These are phyloP conservation scores for Pachliopta kotzebuea DNA, from an alignment of 2,888 invertebrate genomes.

Conservation along the genomic window DNA sequence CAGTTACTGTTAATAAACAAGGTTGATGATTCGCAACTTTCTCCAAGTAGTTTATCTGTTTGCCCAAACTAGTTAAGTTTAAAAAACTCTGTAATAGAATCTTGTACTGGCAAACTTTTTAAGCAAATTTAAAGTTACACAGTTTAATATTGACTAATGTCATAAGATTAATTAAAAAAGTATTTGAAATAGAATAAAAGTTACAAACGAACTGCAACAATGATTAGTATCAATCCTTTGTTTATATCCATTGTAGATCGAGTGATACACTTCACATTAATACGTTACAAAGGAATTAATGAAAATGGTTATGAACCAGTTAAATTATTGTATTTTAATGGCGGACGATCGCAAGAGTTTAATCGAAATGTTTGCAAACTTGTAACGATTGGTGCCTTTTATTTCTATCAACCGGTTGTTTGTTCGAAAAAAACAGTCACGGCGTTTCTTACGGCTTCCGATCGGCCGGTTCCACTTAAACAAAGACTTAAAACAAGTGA, in stretches of 20 bases:
- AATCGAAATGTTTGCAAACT: slow-evolving; percentile 21
- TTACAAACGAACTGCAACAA: too few species aligned
- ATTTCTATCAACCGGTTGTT: slow-evolving; percentile 46
- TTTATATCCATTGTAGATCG: too few species aligned
- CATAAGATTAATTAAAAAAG: not conserved
- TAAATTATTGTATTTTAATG: not conserved
- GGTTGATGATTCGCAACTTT: not conserved
- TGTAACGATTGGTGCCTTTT: slow-evolving; percentile 40
- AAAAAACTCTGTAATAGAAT: not conserved
- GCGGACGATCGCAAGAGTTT: slow-evolving; percentile 5
- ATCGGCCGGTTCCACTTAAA: slow-evolving; percentile 35
- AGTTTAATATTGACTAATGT: not conserved
- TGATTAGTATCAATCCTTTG: too few species aligned
- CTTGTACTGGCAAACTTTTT: not conserved
- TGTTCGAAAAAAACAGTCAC: slow-evolving; percentile 41
- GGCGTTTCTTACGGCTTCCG: slow-evolving; percentile 38
- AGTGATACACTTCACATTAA: too few species aligned
- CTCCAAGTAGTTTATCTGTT: not conserved
- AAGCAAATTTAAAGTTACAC: not conserved
- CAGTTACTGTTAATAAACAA: not conserved
- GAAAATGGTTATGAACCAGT: not conserved
- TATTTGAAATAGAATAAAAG: too few species aligned
- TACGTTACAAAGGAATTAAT: too few species aligned
- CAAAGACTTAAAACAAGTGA: slow-evolving; percentile 29
- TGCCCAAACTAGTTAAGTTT: not conserved